Evolutionary conservation across 2,113 vertebrate species (phyloP), one percentile per base, ranked within the genome.

Genomic region (Andinoacara biseriatus): DNA sequence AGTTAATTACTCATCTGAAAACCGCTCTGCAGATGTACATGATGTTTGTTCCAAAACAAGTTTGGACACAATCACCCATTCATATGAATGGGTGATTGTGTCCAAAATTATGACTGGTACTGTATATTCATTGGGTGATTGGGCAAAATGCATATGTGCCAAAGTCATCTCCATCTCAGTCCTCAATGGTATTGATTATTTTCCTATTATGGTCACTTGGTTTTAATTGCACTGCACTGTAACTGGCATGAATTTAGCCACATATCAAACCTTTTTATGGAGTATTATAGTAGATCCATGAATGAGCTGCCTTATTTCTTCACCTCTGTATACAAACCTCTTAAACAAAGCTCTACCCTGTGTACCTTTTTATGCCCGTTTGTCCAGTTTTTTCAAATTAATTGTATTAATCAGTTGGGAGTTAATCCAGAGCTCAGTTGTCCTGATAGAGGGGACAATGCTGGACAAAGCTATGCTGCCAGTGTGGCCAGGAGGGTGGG

Each of bases 391-490:
- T 26, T 40, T 75, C 2, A 26, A 31, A 38, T 72, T 8, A 35
- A 52, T 72, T 54, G 24, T 54, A 76, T 63, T 83, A 52, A 78
- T 80, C 58, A 40, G 20, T 75, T 88, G 60, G 57, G 52, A 81
- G 60, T 40, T 56, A 63, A 76, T 52, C 52, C 14, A 13, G 56
- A 61, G 54, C 80, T 67, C 76, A 69, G 38, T 79, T 82, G 72
- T 87, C 65, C 52, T 58, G 56, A 85, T 85, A 14, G 78, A 69
- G 24, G 59, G 78, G 54, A 91, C 87, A 81, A 83, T 84, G 52
- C 56, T 81, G 78, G 81, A 83, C 84, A 92, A 90, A 92, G 72
- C 84, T 87, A 38, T 57, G 54, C 78, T 82, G 74, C 76, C 82
- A 82, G 43, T 82, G 86, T 86, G 76, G 78, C 62, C 76, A 29